Conservation (phyloP, 2,113 vertebrate genomes). For the Serinus canaria region DNA sequence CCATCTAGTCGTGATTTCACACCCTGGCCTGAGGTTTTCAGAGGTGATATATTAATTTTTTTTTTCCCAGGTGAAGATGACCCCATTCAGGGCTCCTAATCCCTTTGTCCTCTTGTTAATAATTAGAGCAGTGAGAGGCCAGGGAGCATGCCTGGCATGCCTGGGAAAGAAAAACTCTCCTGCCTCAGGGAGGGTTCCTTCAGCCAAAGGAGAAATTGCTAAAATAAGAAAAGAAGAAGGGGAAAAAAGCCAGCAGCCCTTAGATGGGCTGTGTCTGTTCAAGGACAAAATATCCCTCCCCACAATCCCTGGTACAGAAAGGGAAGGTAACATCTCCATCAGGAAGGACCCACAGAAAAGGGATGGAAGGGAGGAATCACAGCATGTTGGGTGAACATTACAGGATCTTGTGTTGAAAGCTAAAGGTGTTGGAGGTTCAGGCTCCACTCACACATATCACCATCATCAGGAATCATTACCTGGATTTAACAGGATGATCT, state of each 20-base stretch:
- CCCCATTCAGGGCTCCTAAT: neutral
- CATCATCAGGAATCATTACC: neutral
- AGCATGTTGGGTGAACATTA: neutral
- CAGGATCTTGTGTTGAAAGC: neutral
- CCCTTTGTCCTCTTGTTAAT: conserved; percentile 21
- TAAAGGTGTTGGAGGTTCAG: neutral
- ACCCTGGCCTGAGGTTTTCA: neutral
- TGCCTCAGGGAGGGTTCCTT: conserved; percentile 19
- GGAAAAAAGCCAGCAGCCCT: neutral
- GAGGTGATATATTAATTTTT: neutral
- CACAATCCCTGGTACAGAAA: neutral
- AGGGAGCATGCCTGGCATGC: neutral
- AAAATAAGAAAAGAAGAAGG: neutral
- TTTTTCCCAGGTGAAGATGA: neutral
- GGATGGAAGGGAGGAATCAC: neutral
- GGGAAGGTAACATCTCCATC: neutral
- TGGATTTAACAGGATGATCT: neutral
- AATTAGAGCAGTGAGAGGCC: conserved; percentile 39
- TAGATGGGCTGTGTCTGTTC: neutral
- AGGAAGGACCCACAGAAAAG: neutral
- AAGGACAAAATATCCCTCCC: conserved; percentile 3
- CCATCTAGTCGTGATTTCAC: neutral
- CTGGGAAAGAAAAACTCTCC: neutral
- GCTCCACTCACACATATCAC: neutral
- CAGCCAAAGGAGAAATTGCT: conserved; percentile 38